A percentile compares a stretch with the other conserved stretches of the same genome.
Evolutionary conservation across 2,113 vertebrate species (phyloP).

Genomic region (Hippocampus zosterae): DNA sequence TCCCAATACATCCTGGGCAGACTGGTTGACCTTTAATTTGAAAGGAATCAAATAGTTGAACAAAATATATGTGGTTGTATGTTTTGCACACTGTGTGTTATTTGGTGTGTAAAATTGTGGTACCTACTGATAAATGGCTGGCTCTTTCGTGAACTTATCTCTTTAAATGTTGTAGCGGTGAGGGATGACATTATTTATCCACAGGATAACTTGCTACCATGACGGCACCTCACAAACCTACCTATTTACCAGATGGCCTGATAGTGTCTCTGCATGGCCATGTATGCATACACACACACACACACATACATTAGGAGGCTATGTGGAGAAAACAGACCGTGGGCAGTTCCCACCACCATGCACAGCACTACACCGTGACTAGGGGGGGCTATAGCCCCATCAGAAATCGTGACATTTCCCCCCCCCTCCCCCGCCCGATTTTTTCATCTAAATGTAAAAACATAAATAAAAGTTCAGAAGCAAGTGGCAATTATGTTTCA

Average conservation of each 20-base stretch:
- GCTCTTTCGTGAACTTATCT: constrained; percentile 99
- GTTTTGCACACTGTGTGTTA: constrained; percentile 28
- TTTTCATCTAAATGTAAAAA: no score
- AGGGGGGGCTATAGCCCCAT: no score
- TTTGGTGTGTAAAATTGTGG: constrained; percentile 70
- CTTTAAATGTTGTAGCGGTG: constrained; percentile 93
- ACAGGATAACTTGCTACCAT: constrained; percentile 78
- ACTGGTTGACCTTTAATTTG: no score
- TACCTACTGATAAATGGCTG: constrained; percentile 95
- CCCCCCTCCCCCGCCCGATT: no score
- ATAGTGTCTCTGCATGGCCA: constrained; percentile 1
- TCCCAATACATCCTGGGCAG: no score
- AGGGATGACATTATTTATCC: constrained; percentile 98
- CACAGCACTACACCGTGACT: no score
- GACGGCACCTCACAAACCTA: constrained; percentile 77
- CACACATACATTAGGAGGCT: not conserved
- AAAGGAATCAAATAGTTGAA: constrained; percentile 30
- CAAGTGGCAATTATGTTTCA: no score
- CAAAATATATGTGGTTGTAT: constrained; percentile 37
- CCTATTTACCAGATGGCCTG: constrained; percentile 2
- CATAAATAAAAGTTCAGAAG: no score
- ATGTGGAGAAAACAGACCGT: no score
- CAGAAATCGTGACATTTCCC: no score
- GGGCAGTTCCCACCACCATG: no score
- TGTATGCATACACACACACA: constrained; percentile 14